phyloP scores from a whole-genome alignment of 2,888 invertebrate genomes.

The Cryptocheilus praepositus region DNA sequence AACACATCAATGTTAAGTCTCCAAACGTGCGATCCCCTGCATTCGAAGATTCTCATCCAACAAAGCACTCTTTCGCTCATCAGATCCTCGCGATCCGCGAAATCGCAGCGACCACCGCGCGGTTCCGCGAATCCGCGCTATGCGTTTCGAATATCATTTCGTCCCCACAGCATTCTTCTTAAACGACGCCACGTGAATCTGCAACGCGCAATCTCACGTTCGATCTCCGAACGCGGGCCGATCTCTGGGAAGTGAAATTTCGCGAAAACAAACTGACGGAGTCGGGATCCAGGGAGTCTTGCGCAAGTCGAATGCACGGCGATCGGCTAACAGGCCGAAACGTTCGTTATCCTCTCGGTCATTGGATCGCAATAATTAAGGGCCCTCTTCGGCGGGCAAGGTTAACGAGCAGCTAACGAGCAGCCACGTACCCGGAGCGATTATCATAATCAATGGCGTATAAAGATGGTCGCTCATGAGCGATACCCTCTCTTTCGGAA shows the following conservation, averaged over 20 bases:
- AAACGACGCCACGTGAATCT: no score
- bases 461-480: conserved; percentile 21
- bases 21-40: no score
- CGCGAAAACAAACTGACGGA: not conserved
- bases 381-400: conserved; percentile 30
- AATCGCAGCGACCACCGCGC: no score
- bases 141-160: no score
- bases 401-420: conserved; percentile 63
- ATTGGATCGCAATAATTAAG: conserved; percentile 46
- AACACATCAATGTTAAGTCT: no score
- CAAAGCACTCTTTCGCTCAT: no score
- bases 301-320: not conserved
- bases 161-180: no score
- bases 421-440: conserved; percentile 34
- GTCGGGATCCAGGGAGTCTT: not conserved
- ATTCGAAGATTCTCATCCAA: no score
- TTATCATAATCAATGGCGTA: conserved; percentile 50
- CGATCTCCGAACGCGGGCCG: no score
- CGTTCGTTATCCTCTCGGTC: conserved; percentile 26
- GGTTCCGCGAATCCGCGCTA: no score
- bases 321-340: conserved; percentile 1
- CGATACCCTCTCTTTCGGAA: conserved; percentile 15
- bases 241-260: not conserved
- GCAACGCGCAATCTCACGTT: no score
- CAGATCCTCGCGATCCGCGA: no score